A percentile compares a stretch with the other conserved stretches of the same genome.
Conservation (phyloP, 2,888 invertebrate species). For the Automeris io region DNA sequence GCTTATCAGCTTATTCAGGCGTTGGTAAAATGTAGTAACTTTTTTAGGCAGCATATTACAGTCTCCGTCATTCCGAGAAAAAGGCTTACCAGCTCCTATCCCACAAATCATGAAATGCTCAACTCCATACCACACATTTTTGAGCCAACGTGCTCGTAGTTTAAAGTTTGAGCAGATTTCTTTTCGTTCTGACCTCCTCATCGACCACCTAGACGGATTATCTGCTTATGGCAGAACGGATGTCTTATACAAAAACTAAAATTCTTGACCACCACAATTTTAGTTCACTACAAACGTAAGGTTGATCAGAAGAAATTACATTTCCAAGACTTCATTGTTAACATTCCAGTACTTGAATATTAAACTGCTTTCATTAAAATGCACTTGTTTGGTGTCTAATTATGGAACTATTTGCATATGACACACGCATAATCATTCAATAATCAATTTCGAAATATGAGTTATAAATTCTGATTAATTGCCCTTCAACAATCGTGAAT, state of each 20-base stretch:
- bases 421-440: conserved; percentile 20
- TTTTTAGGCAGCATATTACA: background rate
- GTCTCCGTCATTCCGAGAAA: conserved; percentile 18
- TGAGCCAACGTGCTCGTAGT: conserved; percentile 27
- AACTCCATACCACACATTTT: conserved; percentile 30
- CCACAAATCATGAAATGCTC: conserved; percentile 21
- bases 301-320: background rate
- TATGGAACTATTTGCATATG: conserved; percentile 31
- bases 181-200: conserved; percentile 21
- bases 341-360: background rate
- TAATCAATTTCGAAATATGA: conserved; percentile 61
- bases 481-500: conserved; percentile 39
- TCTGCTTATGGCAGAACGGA: conserved; percentile 13
- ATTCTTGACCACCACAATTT: conserved; percentile 24
- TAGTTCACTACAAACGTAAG: conserved; percentile 12
- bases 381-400: conserved; percentile 1
- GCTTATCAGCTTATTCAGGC: background rate
- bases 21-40: background rate
- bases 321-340: conserved; percentile 3
- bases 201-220: conserved; percentile 27
- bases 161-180: conserved; percentile 23
- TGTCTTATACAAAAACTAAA: conserved; percentile 31
- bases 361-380: background rate
- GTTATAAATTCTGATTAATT: conserved; percentile 70
- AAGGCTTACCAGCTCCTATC: conserved; percentile 16